phyloP scores from a whole-genome alignment of 2,888 invertebrate species.

The Lepidonotus clava region DNA sequence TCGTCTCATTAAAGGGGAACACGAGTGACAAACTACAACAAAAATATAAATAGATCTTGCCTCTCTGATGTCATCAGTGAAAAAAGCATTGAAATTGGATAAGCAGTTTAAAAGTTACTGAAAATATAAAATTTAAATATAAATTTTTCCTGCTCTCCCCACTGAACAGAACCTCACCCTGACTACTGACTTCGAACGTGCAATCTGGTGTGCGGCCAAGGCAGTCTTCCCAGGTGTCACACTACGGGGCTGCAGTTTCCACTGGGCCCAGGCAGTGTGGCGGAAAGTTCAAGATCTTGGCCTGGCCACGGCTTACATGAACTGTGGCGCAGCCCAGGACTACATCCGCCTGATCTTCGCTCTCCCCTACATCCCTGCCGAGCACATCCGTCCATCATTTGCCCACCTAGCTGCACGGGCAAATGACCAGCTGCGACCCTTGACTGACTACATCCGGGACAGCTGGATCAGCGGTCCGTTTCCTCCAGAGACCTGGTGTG shows the following conservation, averaged over 20 bases:
- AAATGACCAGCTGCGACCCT: neutral
- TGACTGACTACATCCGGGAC: neutral
- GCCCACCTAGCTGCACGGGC: neutral
- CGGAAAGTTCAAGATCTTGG: constrained; percentile 21
- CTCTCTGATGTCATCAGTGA: too few species aligned
- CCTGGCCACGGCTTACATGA: neutral
- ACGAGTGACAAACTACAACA: too few species aligned
- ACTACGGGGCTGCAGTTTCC: constrained; percentile 26
- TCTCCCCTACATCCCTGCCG: neutral
- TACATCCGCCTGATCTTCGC: neutral
- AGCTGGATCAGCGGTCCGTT: neutral
- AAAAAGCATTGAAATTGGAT: too few species aligned
- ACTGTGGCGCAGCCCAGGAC: neutral
- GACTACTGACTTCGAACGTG: neutral
- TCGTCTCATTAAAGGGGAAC: too few species aligned
- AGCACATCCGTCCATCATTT: neutral
- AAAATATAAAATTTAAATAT: too few species aligned
- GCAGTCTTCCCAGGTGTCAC: neutral
- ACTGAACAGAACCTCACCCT: too few species aligned
- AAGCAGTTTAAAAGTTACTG: too few species aligned
- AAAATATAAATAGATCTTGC: too few species aligned
- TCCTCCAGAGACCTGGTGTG: neutral
- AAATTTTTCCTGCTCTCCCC: too few species aligned
- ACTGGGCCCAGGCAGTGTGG: constrained; percentile 54
- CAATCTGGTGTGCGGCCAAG: neutral